Evolutionary conservation across 2,888 invertebrate species (phyloP), one percentile per base, ranked within the genome.

Genomic region (Pristionchus mayeri): DNA sequence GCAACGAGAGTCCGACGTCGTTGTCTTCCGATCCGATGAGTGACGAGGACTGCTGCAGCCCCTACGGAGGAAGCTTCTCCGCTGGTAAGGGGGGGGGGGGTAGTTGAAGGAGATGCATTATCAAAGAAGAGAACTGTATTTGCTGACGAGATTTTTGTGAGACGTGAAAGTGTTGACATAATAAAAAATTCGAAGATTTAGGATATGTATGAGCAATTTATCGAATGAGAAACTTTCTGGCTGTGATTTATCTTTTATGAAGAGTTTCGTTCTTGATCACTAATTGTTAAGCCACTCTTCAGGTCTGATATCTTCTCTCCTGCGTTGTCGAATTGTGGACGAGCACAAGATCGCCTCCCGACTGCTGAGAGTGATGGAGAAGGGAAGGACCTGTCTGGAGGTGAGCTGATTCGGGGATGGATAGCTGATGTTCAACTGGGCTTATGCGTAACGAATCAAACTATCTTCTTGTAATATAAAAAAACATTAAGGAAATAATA

Each of bases 31-130:
- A 71, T 9, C n/a, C 6, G 13, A 24, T 71, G 40, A 71, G 71
- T 16, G 71, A 71, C 40, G 40, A 44, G n/a, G 24, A 44, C 40
- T 37, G 34, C 21, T 30, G 21, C 11, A 76, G 50, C 18, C 76
- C 48, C 50, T 76, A 76, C 21, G 76, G 50, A 27, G 76, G 76
- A 48, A 52, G 50, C 50, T 76, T 76, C 76, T 9, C 76, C n/a
- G 13, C 50, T 30, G 76, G 76, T 76, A 30, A 48, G 76, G 27
- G 11, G 60, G 11, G 60, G 16, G 24, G 63, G 60, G 9, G 2
- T 16, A 30, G 9, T 30, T 30, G 13, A 9, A 60, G 2, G 7
- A 60, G n/a, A 60, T 16, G 21, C 24, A 27, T 30, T 16, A 4
- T 3, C 30, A 30, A n/a, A n/a, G n/a, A n/a, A n/a, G n/a, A n/a